These are phyloP conservation scores for Hippocampus guttulatus DNA, from an alignment of 2,113 vertebrate species.

Conservation along the genomic window DNA sequence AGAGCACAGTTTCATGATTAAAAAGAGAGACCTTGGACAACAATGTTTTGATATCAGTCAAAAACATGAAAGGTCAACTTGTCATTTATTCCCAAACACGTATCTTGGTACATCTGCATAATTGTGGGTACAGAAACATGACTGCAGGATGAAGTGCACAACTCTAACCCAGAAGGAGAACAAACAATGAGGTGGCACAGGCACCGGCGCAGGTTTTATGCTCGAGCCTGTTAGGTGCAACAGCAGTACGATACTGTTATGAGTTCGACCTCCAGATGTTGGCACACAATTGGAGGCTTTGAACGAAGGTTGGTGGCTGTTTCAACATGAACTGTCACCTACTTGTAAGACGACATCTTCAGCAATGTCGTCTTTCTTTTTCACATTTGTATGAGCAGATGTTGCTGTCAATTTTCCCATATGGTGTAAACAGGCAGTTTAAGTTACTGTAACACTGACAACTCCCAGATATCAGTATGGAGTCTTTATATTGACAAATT, in stretches of 20 bases:
- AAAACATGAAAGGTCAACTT: slow-evolving; percentile 38
- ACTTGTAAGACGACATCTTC: not conserved
- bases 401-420: not conserved
- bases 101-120: slow-evolving; percentile 57
- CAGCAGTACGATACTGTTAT: slow-evolving; percentile 22
- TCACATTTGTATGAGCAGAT: slow-evolving; percentile 30
- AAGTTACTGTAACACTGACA: slow-evolving; percentile 33
- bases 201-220: slow-evolving; percentile 17
- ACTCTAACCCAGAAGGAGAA: slow-evolving; percentile 22
- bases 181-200: slow-evolving; percentile 24
- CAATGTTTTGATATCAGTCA: not conserved
- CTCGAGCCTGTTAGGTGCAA: slow-evolving; percentile 37
- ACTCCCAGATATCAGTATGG: slow-evolving; percentile 51
- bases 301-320: not conserved
- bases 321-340: not conserved
- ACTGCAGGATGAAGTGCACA: slow-evolving; percentile 36
- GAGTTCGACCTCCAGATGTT: slow-evolving; percentile 28
- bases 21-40: not conserved
- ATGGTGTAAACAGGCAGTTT: slow-evolving; percentile 30
- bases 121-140: slow-evolving; percentile 48
- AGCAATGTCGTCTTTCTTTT: not conserved
- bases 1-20: too few species aligned
- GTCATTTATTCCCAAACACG: slow-evolving; percentile 62
- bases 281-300: slow-evolving; percentile 19
- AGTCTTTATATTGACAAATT: slow-evolving; percentile 50